Conservation (phyloP, 2,797 vertebrate species). For the Pseudomugil gertrudae region DNA sequence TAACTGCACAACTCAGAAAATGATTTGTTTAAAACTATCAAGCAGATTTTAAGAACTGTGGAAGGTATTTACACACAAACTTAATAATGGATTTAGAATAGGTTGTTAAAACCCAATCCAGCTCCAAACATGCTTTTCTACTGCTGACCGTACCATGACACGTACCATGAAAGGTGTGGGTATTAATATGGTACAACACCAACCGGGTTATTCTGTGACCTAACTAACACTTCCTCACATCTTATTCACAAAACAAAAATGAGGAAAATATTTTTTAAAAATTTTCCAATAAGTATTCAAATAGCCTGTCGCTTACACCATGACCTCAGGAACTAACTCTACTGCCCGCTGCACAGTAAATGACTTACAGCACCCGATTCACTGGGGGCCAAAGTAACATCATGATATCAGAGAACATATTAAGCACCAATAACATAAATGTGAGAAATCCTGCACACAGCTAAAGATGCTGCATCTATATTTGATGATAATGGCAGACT, state of each 20-base stretch:
- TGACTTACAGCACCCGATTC: slow-evolving; percentile 9
- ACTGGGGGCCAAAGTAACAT: slow-evolving; percentile 3
- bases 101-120: slow-evolving; percentile 11
- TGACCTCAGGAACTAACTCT: slow-evolving; percentile 37
- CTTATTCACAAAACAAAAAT: slow-evolving; percentile 11
- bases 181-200: slow-evolving; percentile 44
- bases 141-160: slow-evolving; percentile 3
- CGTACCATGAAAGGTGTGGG: slow-evolving; percentile 36
- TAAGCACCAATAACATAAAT: not conserved
- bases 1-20: slow-evolving; percentile 6
- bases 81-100: not conserved
- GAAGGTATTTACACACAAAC: not conserved
- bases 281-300: slow-evolving; percentile 28
- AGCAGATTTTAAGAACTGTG: not conserved
- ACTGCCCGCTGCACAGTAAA: slow-evolving; percentile 12
- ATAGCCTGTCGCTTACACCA: slow-evolving; percentile 48
- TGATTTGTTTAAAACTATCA: not conserved
- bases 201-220: slow-evolving; percentile 2
- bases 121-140: slow-evolving; percentile 15
- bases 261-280: slow-evolving; percentile 32
- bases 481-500: slow-evolving; percentile 31
- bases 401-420: not conserved
- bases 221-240: slow-evolving; percentile 5
- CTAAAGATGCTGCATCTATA: slow-evolving; percentile 19
- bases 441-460: not conserved